Base-by-base conservation (phyloP, 1,140 invertebrate genomes). In the Melipona quadrifasciata region DNA sequence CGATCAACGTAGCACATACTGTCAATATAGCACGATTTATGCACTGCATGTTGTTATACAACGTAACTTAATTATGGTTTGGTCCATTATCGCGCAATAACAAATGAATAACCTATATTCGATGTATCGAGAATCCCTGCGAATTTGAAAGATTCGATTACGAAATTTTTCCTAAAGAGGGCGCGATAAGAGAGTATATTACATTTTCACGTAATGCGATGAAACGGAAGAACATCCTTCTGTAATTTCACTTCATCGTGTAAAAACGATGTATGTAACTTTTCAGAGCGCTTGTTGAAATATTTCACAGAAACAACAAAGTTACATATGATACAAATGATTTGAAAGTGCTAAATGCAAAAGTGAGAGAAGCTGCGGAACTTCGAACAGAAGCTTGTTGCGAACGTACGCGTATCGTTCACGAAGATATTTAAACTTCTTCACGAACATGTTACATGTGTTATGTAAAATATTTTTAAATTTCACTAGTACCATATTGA, bases 331-430 rank as follows among this genome's bases (percentile, higher is more conserved):
- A 65, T 21, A n/a, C 16, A 31, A 39, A 8, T 14, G 16, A 5
- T 24, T 77, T 58, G 65, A 83, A 27, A 4, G 55, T 14, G 70
- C 61, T 78, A 83, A 78, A 24, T 51, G 65, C 81, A 70, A 58
- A 78, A 55, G 21, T 12, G 51, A 19, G 19, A 71, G 24, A 4
- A 24, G 24, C 16, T 51, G 21, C 6, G n/a, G 2, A 6, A 73
- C 27, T 55, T 58, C 27, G 39, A 16, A 57, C 21, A n/a, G 27
- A 57, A 74, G 12, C 57, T 34, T 12, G 10, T 55, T 74, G 14
- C 5, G n/a, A 47, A 47, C 47, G 24, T 47, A 71, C 24, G 51
- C 11, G 34, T n/a, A 12, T n/a, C 12, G 24, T 4, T 61, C 24
- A 61, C 58, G 14, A 61, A 61, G n/a, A 24, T 61, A 55, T 55